Evolutionary conservation across 2,113 vertebrate species (phyloP).

Genomic region (Vulpes ferrilata): DNA sequence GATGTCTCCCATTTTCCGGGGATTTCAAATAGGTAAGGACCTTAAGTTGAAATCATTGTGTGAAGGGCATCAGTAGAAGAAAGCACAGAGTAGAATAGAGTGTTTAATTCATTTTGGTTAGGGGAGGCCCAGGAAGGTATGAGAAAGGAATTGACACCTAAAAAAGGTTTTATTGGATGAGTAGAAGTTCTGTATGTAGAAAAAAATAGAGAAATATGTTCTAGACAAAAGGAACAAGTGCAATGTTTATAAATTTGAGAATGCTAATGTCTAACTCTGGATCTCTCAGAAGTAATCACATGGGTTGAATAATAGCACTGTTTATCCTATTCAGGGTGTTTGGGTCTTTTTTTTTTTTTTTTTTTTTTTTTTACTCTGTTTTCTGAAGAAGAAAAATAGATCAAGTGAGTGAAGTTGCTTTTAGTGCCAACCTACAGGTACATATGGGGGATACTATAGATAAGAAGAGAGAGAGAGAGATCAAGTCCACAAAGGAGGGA

Average conservation of each 20-base stretch:
- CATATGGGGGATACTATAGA: background rate
- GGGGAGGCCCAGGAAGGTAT: background rate
- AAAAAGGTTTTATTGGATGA: background rate
- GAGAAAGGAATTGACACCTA: background rate
- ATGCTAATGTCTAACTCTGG: background rate
- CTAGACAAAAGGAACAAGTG: background rate
- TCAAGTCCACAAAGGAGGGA: background rate
- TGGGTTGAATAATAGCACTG: background rate
- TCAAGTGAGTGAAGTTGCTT: background rate
- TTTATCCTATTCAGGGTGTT: background rate
- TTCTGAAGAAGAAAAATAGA: background rate
- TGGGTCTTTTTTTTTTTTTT: background rate
- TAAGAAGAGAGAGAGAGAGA: background rate
- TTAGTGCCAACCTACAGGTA: background rate
- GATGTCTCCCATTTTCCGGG: conserved; percentile 19
- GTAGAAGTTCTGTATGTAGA: background rate
- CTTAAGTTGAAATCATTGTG: background rate
- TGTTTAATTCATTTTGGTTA: background rate
- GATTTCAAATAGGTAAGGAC: background rate
- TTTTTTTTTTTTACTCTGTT: background rate
- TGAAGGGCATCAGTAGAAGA: background rate
- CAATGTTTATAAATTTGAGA: background rate
- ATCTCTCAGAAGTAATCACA: background rate
- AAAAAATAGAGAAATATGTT: background rate
- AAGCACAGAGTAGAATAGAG: background rate